phyloP scores from a whole-genome alignment of 2,113 vertebrate genomes.

The Myanophis thanlyinensis region DNA sequence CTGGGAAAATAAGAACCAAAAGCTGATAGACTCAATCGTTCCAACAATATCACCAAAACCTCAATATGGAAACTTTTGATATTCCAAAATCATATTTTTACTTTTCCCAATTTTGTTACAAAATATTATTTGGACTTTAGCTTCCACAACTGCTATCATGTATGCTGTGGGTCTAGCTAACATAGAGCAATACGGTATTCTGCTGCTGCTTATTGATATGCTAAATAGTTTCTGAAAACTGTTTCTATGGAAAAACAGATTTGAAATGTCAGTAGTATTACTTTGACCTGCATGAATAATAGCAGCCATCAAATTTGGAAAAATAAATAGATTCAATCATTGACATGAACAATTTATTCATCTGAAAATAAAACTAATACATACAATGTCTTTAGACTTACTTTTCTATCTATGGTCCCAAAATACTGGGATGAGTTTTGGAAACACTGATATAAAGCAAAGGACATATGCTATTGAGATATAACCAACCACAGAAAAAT shows the following conservation, averaged over 20 bases:
- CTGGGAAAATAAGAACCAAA: background rate
- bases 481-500: slow-evolving; percentile 8
- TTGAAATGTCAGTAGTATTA: background rate
- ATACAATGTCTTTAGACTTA: background rate
- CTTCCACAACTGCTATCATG: background rate
- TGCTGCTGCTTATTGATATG: background rate
- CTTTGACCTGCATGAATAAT: background rate
- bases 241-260: background rate
- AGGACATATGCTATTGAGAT: background rate
- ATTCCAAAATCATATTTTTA: background rate
- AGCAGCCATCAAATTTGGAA: background rate
- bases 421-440: background rate
- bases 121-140: background rate
- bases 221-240: background rate
- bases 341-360: background rate
- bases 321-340: background rate
- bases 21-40: background rate
- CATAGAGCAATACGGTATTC: background rate
- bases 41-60: background rate
- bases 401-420: background rate
- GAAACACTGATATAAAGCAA: background rate
- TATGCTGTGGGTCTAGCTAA: background rate
- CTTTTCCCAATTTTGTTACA: background rate
- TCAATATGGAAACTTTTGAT: background rate
- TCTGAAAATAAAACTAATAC: background rate